phyloP scores from a whole-genome alignment of 2,113 vertebrate species.

The Albula goreensis region DNA sequence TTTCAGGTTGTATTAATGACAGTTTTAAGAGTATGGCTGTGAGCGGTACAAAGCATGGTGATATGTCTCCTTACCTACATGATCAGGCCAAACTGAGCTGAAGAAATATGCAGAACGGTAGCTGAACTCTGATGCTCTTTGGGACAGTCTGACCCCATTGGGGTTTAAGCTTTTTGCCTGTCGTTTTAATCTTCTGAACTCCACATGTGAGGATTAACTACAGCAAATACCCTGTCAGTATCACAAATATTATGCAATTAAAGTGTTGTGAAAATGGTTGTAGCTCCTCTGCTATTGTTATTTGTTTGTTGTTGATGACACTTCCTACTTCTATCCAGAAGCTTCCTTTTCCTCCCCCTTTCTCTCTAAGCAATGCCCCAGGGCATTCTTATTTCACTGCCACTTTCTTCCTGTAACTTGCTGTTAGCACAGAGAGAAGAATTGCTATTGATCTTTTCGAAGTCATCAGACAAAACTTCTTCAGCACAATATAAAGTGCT shows the following conservation, averaged over 20 bases:
- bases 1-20: background rate
- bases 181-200: background rate
- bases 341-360: background rate
- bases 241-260: background rate
- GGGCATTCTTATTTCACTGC: background rate
- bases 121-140: background rate
- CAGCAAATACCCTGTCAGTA: background rate
- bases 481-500: conserved; percentile 1
- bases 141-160: background rate
- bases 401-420: background rate
- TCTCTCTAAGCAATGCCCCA: background rate
- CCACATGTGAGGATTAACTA: conserved; percentile 4
- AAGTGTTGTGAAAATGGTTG: background rate
- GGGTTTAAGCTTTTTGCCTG: background rate
- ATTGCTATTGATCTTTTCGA: conserved; percentile 16
- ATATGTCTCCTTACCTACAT: background rate
- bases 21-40: background rate
- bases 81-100: background rate
- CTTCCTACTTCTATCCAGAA: background rate
- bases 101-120: background rate
- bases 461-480: background rate
- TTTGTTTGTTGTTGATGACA: background rate
- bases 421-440: conserved; percentile 6
- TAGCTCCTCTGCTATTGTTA: background rate
- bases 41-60: background rate